Percentiles rank a stretch among this genome's conserved stretches.
Conservation (phyloP, 2,797 vertebrate species). For the Sternarchorhynchus goeldii region DNA sequence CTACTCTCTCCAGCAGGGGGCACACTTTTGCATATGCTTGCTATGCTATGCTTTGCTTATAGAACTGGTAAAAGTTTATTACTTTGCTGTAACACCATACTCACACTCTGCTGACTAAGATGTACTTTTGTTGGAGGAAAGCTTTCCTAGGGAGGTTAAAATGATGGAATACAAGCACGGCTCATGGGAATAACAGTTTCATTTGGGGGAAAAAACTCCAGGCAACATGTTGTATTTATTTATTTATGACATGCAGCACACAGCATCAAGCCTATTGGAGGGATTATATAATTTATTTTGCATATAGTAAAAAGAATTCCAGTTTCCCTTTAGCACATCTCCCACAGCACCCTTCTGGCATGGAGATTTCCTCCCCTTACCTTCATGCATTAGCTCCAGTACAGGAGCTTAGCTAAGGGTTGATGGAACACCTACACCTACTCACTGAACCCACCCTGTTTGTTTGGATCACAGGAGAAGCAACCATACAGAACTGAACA, state of each 20-base stretch:
- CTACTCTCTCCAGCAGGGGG: neutral
- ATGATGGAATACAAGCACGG: neutral
- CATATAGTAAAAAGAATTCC: no score
- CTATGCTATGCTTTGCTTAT: neutral
- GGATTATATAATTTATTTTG: no score
- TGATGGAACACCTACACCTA: neutral
- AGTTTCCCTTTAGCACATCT: neutral
- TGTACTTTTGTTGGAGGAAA: neutral
- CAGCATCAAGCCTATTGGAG: no score
- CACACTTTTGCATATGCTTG: no score
- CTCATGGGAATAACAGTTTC: neutral
- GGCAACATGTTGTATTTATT: no score
- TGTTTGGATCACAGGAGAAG: no score
- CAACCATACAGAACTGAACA: no score
- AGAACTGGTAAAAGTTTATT: neutral
- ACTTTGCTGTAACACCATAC: no score
- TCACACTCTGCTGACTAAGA: neutral
- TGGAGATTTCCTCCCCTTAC: neutral
- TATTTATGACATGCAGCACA: no score
- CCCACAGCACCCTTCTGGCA: neutral
- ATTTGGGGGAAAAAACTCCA: neutral
- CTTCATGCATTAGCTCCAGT: neutral
- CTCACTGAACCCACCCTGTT: no score
- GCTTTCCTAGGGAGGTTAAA: neutral
- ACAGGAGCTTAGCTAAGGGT: neutral